Conservation (phyloP, 2,113 vertebrate genomes). For the Gallinago media region DNA sequence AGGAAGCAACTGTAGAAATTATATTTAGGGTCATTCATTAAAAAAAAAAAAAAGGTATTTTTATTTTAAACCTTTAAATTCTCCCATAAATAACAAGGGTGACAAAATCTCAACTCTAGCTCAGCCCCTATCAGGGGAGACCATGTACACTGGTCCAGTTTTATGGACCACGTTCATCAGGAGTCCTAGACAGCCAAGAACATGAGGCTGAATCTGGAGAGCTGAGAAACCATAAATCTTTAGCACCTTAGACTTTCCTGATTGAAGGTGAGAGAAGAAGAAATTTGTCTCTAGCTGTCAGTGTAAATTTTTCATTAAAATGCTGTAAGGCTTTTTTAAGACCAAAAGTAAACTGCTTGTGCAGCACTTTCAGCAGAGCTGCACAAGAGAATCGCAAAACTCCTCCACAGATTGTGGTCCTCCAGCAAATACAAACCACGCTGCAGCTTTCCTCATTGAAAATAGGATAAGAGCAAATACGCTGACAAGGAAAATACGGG, state of each 20-base stretch:
- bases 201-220: not conserved
- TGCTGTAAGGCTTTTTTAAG: conserved; percentile 34
- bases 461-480: conserved; percentile 48
- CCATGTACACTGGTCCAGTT: not conserved
- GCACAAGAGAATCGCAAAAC: not conserved
- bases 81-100: not conserved
- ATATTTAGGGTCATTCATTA: not conserved
- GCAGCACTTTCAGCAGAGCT: conserved; percentile 37
- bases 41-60: not conserved
- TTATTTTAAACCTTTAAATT: not conserved
- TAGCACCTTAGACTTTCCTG: not conserved
- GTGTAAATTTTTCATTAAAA: conserved; percentile 51
- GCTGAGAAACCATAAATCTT: conserved; percentile 28
- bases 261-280: not conserved
- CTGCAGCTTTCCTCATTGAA: conserved; percentile 16
- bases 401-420: not conserved
- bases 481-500: conserved; percentile 15
- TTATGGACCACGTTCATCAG: not conserved
- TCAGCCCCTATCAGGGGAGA: not conserved
- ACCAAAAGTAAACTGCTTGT: conserved; percentile 35
- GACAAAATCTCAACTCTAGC: not conserved
- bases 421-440: not conserved
- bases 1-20: not conserved
- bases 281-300: conserved; percentile 49
- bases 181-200: not conserved